Evolutionary conservation across 2,797 vertebrate species (phyloP).

Genomic region (Peromyscus aztecus): DNA sequence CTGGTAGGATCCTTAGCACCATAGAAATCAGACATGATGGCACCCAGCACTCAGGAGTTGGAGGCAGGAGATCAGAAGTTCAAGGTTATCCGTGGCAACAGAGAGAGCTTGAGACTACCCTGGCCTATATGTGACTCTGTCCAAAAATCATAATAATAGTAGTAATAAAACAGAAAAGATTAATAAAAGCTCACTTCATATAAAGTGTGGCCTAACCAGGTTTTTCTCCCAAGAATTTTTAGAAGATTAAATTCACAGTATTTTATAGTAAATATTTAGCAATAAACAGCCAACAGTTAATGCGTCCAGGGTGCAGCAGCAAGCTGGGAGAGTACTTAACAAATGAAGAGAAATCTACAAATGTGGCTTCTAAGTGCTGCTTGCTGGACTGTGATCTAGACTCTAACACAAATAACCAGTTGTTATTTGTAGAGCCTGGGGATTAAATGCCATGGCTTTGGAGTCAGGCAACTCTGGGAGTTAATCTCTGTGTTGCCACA

Average conservation of each 20-base stretch:
- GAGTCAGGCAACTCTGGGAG: constrained; percentile 9
- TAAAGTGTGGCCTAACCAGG: background rate
- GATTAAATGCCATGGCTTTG: background rate
- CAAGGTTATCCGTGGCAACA: background rate
- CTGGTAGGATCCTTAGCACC: background rate
- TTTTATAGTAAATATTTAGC: constrained; percentile 36
- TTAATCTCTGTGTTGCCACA: constrained; percentile 9
- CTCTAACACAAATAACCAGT: constrained; percentile 31
- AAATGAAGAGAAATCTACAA: constrained; percentile 37
- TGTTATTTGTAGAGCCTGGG: constrained; percentile 16
- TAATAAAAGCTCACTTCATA: background rate
- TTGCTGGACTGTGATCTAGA: background rate
- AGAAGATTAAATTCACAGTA: constrained; percentile 9
- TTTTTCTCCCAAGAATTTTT: constrained; percentile 19
- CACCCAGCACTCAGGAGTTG: background rate
- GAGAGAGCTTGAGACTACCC: background rate
- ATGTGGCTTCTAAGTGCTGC: background rate
- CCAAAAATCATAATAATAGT: background rate
- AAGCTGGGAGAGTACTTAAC: background rate
- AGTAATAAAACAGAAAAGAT: background rate
- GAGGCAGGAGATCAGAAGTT: background rate
- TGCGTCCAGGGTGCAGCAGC: background rate
- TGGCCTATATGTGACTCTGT: background rate
- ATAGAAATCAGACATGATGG: background rate
- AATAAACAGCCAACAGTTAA: background rate